Evolutionary conservation across 2,113 vertebrate species (phyloP), one percentile per base, ranked within the genome.

Genomic region (Dipodomys ordii): DNA sequence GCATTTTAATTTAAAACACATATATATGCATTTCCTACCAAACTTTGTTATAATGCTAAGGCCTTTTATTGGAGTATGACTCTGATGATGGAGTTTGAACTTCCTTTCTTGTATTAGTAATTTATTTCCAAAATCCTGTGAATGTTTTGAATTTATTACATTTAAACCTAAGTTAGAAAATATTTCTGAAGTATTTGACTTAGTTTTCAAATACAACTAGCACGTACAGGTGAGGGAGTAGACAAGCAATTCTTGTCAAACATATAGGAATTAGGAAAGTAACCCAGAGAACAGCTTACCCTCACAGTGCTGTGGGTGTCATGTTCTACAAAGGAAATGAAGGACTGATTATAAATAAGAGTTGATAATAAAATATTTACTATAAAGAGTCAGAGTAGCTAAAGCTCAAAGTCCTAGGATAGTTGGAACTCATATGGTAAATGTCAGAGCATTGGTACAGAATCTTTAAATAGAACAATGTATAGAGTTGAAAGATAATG

Each of bases 261-360:
- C 6, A 39, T 39, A 18, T 39, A 0, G 0, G 28, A 35, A n/a
- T 2, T 12, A 20, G 13, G 30, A 6, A n/a, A 2, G 15, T 5
- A 77, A 46, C 35, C 11, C 28, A 62, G 6, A 64, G 15, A 16
- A 4, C 6, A 46, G 30, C 23, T n/a, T 27, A 18, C 1, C 13
- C 62, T 9, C n/a, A 80, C 39, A 10, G 18, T 23, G 27, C 32
- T 60, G 1, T 46, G 15, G 39, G 39, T 65, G 25, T 80, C 68
- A n/a, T 67, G 19, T 30, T 79, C 39, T 76, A 46, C 13, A 77
- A 64, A 87, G 49, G 62, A 83, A 76, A 69, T 8, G 19, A 30
- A 83, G 39, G n/a, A 18, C 18, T 39, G 39, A 28, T 39, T 82
- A 64, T 83, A 53, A 11, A 10, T 44, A 22, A 23, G 1, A 18